Base-by-base conservation (phyloP, 2,113 vertebrate genomes). In the Channa maculata region DNA sequence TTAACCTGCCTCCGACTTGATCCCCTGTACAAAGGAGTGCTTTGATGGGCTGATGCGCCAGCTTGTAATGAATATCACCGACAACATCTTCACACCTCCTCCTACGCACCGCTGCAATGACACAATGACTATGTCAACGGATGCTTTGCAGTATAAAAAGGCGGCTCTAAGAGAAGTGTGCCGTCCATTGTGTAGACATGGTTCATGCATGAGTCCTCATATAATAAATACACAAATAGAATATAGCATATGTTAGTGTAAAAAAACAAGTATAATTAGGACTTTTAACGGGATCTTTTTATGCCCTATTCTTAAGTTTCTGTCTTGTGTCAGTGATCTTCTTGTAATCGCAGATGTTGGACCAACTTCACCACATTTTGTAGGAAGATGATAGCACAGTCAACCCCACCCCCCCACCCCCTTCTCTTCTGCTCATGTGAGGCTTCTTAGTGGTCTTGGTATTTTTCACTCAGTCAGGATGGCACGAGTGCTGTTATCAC, bases 11-110 rank as follows among this genome's bases (percentile, higher is more conserved):
- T 77, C 77, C 74, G 57, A 59, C 79, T 68, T 89, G 82, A 85
- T 86, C 78, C 84, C 71, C 52, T 80, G 45, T 74, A 86, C 89
- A 86, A 88, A 87, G 82, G 68, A 68, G 58, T 80, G 82, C 90
- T 92, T 91, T 91, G 88, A 91, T 87, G 76, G 79, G 72, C 63
- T 86, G 89, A 85, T 85, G 72, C 41, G 13, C 60, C 44, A n/a
- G 72, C 71, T 85, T 81, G 89, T 84, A 85, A 92, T 83, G 70
- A 87, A 92, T 84, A 84, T 88, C 72, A 59, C 53, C 34, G 53
- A 75, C 84, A 72, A 82, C 54, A 86, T 83, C 81, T 67, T 79
- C 34, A 83, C 86, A 88, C 85, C 68, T 86, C 65, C 68, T 88
- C 55, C 75, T 55, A 68, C 33, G 73, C 79, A 57, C 74, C 54